Conservation (phyloP, 2,888 invertebrate species). For the Ochlodes sylvanus region DNA sequence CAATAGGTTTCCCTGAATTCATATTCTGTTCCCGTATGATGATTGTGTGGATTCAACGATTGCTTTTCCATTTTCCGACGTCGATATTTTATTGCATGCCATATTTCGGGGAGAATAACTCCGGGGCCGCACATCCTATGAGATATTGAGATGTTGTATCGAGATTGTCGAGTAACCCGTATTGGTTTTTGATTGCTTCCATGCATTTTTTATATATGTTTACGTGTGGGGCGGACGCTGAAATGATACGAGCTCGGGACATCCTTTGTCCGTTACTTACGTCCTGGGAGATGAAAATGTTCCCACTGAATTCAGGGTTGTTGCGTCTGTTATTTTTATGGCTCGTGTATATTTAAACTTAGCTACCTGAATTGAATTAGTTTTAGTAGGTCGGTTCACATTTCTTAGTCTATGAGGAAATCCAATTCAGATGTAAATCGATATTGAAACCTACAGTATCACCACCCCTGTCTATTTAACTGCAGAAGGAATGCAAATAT, state of each 20-base stretch:
- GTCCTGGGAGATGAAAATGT: neutral
- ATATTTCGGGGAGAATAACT: conserved; percentile 73
- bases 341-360: neutral
- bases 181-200: conserved; percentile 74
- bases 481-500: no score
- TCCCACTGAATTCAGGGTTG: neutral
- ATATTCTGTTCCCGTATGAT: conserved; percentile 54
- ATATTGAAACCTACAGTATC: no score
- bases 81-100: conserved; percentile 79
- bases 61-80: conserved; percentile 72
- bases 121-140: conserved; percentile 58
- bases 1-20: conserved; percentile 48
- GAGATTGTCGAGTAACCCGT: conserved; percentile 61
- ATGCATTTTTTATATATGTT: conserved; percentile 46
- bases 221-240: conserved; percentile 34
- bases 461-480: no score
- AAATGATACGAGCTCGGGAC: neutral
- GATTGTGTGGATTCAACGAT: conserved; percentile 66
- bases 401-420: no score
- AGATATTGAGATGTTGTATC: conserved; percentile 63
- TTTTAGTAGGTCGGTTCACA: no score
- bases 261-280: conserved; percentile 1
- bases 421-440: no score
- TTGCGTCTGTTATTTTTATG: neutral
- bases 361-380: no score